phyloP scores from a whole-genome alignment of 2,113 vertebrate genomes.

The Gobius niger region DNA sequence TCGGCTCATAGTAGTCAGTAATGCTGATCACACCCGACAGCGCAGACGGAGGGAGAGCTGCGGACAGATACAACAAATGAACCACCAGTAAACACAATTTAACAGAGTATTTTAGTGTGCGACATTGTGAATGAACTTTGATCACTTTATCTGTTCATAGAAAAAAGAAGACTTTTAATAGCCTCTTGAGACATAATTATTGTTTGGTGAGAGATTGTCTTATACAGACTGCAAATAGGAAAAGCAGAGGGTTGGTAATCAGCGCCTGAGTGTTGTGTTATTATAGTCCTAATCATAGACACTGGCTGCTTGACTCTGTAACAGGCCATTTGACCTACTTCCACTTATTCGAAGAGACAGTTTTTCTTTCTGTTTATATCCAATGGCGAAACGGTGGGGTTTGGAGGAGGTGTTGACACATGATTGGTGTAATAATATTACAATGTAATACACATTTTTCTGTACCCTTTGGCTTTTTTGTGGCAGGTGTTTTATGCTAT shows the following conservation, averaged over 20 bases:
- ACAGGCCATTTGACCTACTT: constrained; percentile 59
- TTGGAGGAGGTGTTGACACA: neutral
- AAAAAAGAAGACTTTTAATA: neutral
- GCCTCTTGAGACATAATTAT: constrained; percentile 1
- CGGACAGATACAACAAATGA: neutral
- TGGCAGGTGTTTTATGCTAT: too few relatives aligned
- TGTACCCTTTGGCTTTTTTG: too few relatives aligned
- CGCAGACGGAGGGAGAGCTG: constrained; percentile 33
- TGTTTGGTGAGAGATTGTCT: neutral
- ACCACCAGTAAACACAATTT: too few relatives aligned
- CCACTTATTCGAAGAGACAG: constrained; percentile 50
- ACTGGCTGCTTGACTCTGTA: constrained; percentile 13
- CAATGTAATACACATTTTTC: neutral
- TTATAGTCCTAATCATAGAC: neutral
- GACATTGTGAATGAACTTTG: too few relatives aligned
- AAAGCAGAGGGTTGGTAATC: neutral
- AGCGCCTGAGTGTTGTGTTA: constrained; percentile 1
- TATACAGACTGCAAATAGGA: neutral
- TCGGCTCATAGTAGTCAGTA: constrained; percentile 48
- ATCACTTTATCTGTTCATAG: neutral
- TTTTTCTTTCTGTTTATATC: neutral
- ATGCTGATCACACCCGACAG: constrained; percentile 50
- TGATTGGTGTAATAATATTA: neutral
- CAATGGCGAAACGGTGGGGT: neutral
- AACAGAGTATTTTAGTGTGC: too few relatives aligned